Evolutionary conservation across 2,888 invertebrate genomes (phyloP).

Genomic region (Pyrrhosoma nymphula): DNA sequence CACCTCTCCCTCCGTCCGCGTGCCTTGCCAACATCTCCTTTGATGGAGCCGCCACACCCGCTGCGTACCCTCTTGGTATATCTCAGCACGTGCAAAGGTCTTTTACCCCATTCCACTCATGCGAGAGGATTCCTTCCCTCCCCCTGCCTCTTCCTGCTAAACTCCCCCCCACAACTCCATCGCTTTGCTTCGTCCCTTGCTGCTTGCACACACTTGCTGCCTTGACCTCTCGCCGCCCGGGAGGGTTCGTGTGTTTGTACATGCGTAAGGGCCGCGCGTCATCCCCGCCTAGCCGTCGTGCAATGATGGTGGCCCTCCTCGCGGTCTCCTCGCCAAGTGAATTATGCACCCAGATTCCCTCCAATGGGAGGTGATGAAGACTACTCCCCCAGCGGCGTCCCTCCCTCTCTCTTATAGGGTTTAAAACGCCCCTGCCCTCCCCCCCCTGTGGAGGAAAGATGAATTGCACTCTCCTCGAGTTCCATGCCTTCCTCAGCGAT

Average conservation of each 20-base stretch:
- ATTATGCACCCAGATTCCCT: slow-evolving; percentile 63
- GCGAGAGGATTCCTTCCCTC: neutral
- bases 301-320: neutral
- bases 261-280: neutral
- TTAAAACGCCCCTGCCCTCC: neutral
- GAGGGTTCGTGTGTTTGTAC: neutral
- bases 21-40: slow-evolving; percentile 45
- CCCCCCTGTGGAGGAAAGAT: neutral
- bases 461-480: neutral
- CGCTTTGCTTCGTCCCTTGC: neutral
- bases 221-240: neutral
- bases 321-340: slow-evolving; percentile 19
- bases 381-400: neutral
- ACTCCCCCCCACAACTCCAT: neutral
- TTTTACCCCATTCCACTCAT: slow-evolving; percentile 38
- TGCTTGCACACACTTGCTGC: neutral
- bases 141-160: too few relatives aligned
- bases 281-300: neutral
- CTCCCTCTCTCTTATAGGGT: too few relatives aligned
- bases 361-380: slow-evolving; percentile 54
- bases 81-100: slow-evolving; percentile 56
- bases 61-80: slow-evolving; percentile 39
- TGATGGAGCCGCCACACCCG: slow-evolving; percentile 39
- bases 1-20: neutral
- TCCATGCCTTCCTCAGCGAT: neutral